Base-by-base conservation (phyloP, 2,888 invertebrate species). In the Drosophila testacea region DNA sequence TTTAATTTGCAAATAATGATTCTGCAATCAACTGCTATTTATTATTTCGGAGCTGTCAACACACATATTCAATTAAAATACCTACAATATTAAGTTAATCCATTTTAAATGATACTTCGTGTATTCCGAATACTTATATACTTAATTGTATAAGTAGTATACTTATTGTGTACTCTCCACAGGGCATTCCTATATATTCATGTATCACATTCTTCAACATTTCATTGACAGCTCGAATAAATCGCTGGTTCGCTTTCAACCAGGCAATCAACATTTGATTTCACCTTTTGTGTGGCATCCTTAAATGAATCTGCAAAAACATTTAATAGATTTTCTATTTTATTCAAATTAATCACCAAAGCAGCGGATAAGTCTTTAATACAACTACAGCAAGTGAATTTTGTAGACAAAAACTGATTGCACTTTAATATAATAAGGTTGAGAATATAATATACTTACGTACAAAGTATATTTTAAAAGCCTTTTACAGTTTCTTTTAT, bases 401-500 rank as follows among this genome's bases (percentile, higher is more conserved):
- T 30, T 52, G 1, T 22, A 11, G 13, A 30, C 16, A 54, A 4
- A 13, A 32, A 30, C 4, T 10, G 13, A 1, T 5, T 13, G 1
- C 7, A 9, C n/a, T 36, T 44, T 36, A 44, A 44, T 44, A 27
- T 46, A 57, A 39, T 10, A 39, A 22, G 30, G 46, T 34, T 42
- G 5, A 36, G 16, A 16, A 38, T 16, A 42, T 55, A 39, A 46
- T 10, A 46, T 6, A 27, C 27, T 32, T 47, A 46, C 28, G 32
- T 39, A 32, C 32, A 56, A 36, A 22, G 28, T 48, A 41, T 30
- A 34, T 42, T 48, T 42, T 64, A 50, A 64, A 57, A 64, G 42
- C 57, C 50, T 56, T 56, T 36, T 44, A 34, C 55, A 52, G 47
- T 50, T 59, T 30, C 13, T 60, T 63, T 69, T 59, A 50, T 63